phyloP scores from a whole-genome alignment of 2,113 vertebrate genomes.

The Myotis davidii region DNA sequence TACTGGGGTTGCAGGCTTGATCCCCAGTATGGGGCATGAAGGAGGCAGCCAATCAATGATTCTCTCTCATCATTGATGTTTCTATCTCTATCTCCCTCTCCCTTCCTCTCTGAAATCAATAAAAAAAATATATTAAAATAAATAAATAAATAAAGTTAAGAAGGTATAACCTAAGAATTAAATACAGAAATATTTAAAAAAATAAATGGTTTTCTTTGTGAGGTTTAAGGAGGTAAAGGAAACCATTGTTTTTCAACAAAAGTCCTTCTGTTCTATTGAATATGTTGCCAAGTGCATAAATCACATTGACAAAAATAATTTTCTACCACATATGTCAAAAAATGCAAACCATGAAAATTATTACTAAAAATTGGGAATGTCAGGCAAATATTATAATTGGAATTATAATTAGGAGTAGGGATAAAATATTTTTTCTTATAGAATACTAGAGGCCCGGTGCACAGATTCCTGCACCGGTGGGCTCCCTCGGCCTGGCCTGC shows the following conservation, averaged over 20 bases:
- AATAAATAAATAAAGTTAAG: background rate
- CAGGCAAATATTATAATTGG: background rate
- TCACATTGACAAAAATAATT: conserved; percentile 34
- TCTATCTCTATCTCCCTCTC: too few relatives aligned
- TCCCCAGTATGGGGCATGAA: too few relatives aligned
- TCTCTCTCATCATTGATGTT: too few relatives aligned
- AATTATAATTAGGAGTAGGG: background rate
- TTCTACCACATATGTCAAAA: conserved; percentile 32
- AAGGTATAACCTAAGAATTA: conserved; percentile 19
- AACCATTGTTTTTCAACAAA: conserved; percentile 19
- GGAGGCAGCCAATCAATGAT: too few relatives aligned
- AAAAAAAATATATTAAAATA: too few relatives aligned
- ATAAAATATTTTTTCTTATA: background rate
- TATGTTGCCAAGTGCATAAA: conserved; percentile 9
- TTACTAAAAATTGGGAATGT: background rate
- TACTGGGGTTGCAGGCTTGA: too few relatives aligned
- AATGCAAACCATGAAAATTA: conserved; percentile 24
- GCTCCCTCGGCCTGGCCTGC: too few relatives aligned
- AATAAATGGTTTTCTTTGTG: background rate
- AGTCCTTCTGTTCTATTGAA: background rate
- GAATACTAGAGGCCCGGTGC: background rate
- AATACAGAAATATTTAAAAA: conserved; percentile 18
- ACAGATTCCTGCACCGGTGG: too few relatives aligned
- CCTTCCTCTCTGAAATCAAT: too few relatives aligned
- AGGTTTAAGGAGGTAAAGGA: conserved; percentile 28